Percentiles rank a stretch among this genome's conserved stretches.
Conservation (phyloP, 2,888 invertebrate genomes). For the Allophyes oxyacanthae region DNA sequence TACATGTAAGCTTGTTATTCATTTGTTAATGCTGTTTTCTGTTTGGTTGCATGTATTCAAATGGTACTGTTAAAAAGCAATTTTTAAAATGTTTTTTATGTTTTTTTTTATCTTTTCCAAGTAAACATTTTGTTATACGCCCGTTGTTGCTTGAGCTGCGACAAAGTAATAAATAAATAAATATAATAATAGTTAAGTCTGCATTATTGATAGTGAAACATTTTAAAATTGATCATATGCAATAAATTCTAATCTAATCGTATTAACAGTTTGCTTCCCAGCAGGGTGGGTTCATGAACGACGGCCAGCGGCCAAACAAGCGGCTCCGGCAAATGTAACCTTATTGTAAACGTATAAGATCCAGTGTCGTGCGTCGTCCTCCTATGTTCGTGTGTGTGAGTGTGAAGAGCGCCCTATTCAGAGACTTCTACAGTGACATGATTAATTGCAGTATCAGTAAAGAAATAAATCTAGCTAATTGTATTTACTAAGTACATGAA, state of each 20-base stretch:
- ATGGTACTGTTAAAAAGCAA: conserved; percentile 22
- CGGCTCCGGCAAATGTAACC: conserved; percentile 84
- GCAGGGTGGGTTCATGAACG: conserved; percentile 86
- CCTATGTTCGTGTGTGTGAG: conserved; percentile 81
- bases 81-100: conserved; percentile 1
- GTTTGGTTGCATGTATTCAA: conserved; percentile 53
- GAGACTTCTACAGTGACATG: conserved; percentile 80
- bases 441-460: conserved; percentile 62
- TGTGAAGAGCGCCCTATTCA: conserved; percentile 71
- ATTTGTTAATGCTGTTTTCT: conserved; percentile 17
- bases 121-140: neutral
- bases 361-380: conserved; percentile 73
- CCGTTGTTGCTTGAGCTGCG: neutral
- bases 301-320: conserved; percentile 88
- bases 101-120: neutral
- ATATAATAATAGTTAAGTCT: neutral
- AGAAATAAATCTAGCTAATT: conserved; percentile 85
- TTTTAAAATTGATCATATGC: neutral
- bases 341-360: conserved; percentile 56
- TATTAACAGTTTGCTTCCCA: conserved; percentile 45
- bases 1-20: conserved; percentile 26
- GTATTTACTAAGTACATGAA: conserved; percentile 88
- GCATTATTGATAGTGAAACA: neutral
- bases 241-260: conserved; percentile 23
- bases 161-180: too few relatives aligned